Percentiles rank a stretch among this genome's conserved stretches.
Conservation (phyloP, 2,797 vertebrate genomes). For the Avahi laniger region DNA sequence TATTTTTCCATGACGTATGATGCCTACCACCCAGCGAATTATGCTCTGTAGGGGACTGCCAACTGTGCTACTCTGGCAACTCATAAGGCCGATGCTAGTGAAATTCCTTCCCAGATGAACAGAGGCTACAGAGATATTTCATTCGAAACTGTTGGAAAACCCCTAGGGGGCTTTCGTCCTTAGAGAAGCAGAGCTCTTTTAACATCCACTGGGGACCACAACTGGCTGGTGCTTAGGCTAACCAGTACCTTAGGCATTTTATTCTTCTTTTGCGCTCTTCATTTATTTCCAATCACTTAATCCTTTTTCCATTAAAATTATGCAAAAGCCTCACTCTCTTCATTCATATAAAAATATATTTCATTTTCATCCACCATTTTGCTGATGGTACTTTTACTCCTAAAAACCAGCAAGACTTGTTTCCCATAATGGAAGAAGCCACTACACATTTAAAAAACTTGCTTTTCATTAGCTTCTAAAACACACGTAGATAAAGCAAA, state of each 20-base stretch:
- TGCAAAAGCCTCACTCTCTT: not conserved
- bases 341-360: slow-evolving; percentile 2
- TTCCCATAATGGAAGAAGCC: slow-evolving; percentile 31
- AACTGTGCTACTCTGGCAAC: too few species aligned
- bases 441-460: not conserved
- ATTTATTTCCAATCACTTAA: slow-evolving; percentile 22
- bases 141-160: not conserved
- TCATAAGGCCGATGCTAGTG: not conserved
- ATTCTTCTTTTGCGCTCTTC: not conserved
- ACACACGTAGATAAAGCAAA: not conserved
- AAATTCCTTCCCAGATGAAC: not conserved
- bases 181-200: not conserved
- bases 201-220: not conserved
- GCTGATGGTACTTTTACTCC: not conserved
- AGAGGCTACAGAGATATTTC: not conserved
- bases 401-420: slow-evolving; percentile 21
- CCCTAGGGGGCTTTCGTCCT: not conserved
- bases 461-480: slow-evolving; percentile 38
- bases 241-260: not conserved
- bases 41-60: not conserved
- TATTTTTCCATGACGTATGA: not conserved
- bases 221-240: not conserved
- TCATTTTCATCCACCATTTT: not conserved
- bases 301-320: not conserved
- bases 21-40: not conserved